phyloP scores from a whole-genome alignment of 2,888 invertebrate genomes.

The Caradrina kadenii region DNA sequence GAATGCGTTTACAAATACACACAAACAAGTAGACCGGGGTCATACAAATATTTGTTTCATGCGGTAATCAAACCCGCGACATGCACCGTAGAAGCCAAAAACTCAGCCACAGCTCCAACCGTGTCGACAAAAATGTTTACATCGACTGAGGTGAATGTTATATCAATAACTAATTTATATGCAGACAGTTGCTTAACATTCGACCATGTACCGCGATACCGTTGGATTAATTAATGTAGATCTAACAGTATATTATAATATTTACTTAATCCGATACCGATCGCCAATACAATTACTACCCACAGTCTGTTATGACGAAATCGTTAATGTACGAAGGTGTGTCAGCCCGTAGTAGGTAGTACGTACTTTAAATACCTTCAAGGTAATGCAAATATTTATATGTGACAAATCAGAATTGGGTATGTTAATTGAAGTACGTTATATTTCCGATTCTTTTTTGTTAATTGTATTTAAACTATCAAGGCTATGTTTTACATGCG shows the following conservation, averaged over 20 bases:
- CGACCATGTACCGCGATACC: constrained; percentile 60
- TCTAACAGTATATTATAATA: constrained; percentile 68
- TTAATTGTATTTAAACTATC: constrained; percentile 10
- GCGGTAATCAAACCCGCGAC: too few species aligned
- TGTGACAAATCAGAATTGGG: constrained; percentile 17
- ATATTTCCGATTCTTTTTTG: constrained; percentile 17
- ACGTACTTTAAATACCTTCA: constrained; percentile 45
- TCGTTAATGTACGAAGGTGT: constrained; percentile 67
- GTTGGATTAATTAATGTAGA: constrained; percentile 70
- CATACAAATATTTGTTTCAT: too few species aligned
- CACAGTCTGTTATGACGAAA: constrained; percentile 66
- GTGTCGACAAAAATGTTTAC: constrained; percentile 10
- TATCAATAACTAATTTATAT: constrained; percentile 60
- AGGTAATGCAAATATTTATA: constrained; percentile 41
- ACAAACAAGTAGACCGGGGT: too few species aligned
- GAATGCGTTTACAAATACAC: too few species aligned
- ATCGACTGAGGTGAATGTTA: constrained; percentile 38
- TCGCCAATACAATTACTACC: constrained; percentile 65
- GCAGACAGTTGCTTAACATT: constrained; percentile 62
- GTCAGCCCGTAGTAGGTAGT: constrained; percentile 39
- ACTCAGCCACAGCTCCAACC: too few species aligned
- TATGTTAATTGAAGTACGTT: constrained; percentile 5
- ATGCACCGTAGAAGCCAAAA: too few species aligned
- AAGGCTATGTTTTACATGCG: constrained; percentile 30
- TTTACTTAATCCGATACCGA: constrained; percentile 67